A percentile compares a stretch with the other conserved stretches of the same genome.
phyloP scores from a whole-genome alignment of 2,113 vertebrate species.

The Lonchura striata region DNA sequence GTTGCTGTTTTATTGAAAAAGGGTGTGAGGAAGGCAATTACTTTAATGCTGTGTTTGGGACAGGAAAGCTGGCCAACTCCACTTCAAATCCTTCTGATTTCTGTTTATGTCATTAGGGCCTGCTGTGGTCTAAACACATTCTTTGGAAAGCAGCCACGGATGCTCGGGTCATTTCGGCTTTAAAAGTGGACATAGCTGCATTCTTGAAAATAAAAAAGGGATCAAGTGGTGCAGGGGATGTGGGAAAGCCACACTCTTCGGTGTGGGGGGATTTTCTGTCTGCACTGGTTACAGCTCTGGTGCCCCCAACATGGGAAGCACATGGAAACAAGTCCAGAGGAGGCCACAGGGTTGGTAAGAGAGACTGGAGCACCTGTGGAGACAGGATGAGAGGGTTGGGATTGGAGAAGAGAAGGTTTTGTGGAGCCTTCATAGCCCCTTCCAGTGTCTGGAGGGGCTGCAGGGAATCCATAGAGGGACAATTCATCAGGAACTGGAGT shows the following conservation, averaged over 20 bases:
- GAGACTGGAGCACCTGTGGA: neutral
- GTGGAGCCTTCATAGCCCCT: neutral
- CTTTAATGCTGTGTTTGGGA: conserved; percentile 3
- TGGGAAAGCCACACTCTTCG: neutral
- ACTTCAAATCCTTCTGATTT: neutral
- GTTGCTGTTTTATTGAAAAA: neutral
- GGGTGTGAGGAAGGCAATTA: neutral
- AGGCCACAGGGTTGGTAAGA: neutral
- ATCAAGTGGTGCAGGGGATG: neutral
- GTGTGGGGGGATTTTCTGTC: neutral
- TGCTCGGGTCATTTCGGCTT: neutral
- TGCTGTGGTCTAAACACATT: conserved; percentile 20
- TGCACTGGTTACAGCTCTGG: neutral
- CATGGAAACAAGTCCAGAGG: neutral
- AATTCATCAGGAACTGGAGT: neutral
- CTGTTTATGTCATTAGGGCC: conserved; percentile 24
- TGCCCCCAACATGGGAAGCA: neutral
- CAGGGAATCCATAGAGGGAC: neutral
- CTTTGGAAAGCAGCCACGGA: neutral
- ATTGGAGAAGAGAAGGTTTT: neutral
- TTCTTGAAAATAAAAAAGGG: neutral
- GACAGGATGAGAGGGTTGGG: neutral
- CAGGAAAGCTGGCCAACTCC: neutral
- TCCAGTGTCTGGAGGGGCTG: neutral
- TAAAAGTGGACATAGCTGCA: neutral